Base-by-base conservation (phyloP, 2,888 invertebrate genomes). In the Horisme vitalbata region DNA sequence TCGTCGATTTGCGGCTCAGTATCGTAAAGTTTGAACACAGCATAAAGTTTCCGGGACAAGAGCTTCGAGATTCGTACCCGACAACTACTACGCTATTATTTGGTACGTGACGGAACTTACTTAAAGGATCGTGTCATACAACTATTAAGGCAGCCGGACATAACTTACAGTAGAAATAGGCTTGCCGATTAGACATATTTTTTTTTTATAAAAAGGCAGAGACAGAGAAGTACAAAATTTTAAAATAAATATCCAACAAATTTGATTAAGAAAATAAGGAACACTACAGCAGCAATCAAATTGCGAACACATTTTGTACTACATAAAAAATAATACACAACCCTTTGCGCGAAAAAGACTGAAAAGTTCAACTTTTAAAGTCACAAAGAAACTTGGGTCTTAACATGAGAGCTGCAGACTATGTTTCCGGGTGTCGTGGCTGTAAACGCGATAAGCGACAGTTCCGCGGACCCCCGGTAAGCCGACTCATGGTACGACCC, bases 221-320 rank as follows among this genome's bases (percentile, higher is more conserved):
- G n/a, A n/a, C n/a, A n/a, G n/a, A n/a, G n/a, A 70, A 81, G 79
- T 80, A 82, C 69, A 78, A 72, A 71, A 5, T 74, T 80, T 83
- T 76, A 74, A 83, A 83, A 84, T 80, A 85, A 86, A 85, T 83
- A 82, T 73, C 79, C 79, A 83, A 83, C 77, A 75, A 72, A 77
- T 77, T 78, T 79, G 83, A 79, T 79, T 68, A 74, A 81, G 79
- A 85, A 85, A 72, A 83, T 71, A 87, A 88, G 87, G 87, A 88
- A 88, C 87, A 86, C 86, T 85, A 87, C 76, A 83, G 83, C 81
- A 85, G 89, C 89, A 89, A 89, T 89, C 83, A 86, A 85, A 89
- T 89, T 89, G 89, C 89, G 83, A 88, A 89, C 87, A 88, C 87
- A 87, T 89, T 75, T 88, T 89, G 89, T 88, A 89, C 89, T 88